Evolutionary conservation across 2,113 vertebrate genomes (phyloP).

Genomic region (Cyanistes caeruleus): DNA sequence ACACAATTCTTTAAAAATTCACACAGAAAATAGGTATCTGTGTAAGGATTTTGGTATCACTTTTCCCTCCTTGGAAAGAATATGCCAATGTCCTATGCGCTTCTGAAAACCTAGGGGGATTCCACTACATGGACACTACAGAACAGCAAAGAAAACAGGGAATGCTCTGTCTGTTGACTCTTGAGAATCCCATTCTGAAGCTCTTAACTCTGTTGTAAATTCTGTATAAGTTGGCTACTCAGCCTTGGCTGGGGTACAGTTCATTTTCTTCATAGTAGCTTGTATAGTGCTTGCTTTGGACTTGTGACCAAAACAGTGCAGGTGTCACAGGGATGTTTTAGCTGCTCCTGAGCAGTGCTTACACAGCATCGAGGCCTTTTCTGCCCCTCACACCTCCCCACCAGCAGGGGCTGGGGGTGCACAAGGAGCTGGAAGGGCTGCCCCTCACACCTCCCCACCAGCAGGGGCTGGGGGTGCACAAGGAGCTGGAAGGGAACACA

Average conservation of each 20-base stretch:
- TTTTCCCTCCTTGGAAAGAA: neutral
- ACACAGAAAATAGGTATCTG: rapidly evolving
- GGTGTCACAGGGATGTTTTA: neutral
- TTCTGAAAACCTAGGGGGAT: neutral
- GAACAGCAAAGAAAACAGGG: neutral
- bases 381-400: rapidly evolving
- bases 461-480: rapidly evolving
- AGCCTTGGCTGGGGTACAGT: neutral
- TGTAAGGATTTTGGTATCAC: neutral
- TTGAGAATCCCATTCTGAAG: neutral
- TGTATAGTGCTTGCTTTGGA: neutral
- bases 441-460: rapidly evolving
- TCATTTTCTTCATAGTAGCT: neutral
- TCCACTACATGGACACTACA: neutral
- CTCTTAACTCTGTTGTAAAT: neutral
- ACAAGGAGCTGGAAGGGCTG: neutral
- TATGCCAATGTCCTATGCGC: neutral
- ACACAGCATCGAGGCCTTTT: neutral
- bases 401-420: rapidly evolving
- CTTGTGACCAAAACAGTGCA: neutral
- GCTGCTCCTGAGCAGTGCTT: neutral
- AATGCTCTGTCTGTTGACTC: neutral
- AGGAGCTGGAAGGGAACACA: neutral
- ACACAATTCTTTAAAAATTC: neutral
- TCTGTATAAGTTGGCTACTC: neutral